Percentiles rank a stretch among this genome's conserved stretches.
Conservation (phyloP, 2,797 vertebrate genomes). For the Cacajao melanocephalus region DNA sequence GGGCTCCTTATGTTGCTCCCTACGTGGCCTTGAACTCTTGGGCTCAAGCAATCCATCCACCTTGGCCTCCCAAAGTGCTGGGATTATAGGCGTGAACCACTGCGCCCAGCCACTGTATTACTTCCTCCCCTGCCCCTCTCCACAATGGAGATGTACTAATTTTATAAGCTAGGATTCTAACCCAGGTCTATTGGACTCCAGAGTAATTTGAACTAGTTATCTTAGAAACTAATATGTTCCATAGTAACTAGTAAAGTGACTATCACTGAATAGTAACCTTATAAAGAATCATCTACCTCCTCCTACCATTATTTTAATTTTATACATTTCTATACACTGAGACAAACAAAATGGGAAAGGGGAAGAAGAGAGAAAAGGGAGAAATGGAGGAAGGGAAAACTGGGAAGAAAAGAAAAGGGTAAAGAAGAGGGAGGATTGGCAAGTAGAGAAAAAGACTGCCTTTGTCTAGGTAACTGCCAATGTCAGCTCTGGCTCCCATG, state of each 20-base stretch:
- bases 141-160: neutral
- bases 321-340: neutral
- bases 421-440: neutral
- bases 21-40: neutral
- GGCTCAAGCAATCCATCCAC: neutral
- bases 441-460: neutral
- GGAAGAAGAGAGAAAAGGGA: neutral
- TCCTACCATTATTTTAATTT: neutral
- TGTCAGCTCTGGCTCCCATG: neutral
- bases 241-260: neutral
- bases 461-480: neutral
- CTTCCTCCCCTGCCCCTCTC: neutral
- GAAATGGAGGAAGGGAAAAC: neutral
- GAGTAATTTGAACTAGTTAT: neutral
- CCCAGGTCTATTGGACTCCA: neutral
- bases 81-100: neutral
- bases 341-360: neutral
- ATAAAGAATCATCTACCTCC: neutral
- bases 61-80: neutral
- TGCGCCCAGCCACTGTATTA: neutral
- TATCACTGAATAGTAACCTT: neutral
- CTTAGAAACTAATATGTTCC: conserved; percentile 12
- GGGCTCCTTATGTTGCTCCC: too few species aligned
- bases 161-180: conserved; percentile 22
- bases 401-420: neutral